phyloP scores from a whole-genome alignment of 2,797 vertebrate species.

The Atherinosoma microstoma region DNA sequence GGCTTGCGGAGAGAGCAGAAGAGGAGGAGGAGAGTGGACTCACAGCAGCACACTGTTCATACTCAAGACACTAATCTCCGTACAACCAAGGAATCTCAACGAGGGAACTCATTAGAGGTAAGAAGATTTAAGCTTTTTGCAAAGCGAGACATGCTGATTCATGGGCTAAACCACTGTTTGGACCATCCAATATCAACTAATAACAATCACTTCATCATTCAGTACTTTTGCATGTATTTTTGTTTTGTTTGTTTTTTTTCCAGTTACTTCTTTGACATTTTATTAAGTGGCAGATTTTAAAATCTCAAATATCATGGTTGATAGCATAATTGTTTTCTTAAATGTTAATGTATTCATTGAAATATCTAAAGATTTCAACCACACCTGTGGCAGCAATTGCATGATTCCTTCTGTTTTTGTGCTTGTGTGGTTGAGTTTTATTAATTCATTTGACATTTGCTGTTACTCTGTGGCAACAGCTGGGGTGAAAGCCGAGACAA shows the following conservation, averaged over 20 bases:
- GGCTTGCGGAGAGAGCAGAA: constrained; percentile 49
- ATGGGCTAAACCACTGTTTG: background rate
- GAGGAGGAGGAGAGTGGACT: constrained; percentile 47
- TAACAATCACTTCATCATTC: background rate
- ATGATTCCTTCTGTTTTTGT: too few relatives aligned
- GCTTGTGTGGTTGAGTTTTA: too few relatives aligned
- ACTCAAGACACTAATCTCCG: constrained; percentile 33
- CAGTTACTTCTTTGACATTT: background rate
- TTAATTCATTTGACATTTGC: background rate
- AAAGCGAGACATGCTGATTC: constrained; percentile 5
- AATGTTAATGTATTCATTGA: background rate
- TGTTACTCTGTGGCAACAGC: background rate
- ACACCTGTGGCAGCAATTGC: background rate
- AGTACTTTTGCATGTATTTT: background rate
- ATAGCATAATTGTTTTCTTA: background rate
- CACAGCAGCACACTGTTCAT: constrained; percentile 45
- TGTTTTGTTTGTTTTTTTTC: background rate
- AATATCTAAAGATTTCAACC: background rate
- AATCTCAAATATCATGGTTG: background rate
- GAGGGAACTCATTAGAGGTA: constrained; percentile 49
- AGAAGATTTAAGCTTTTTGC: constrained; percentile 37
- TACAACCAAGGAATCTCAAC: constrained; percentile 24
- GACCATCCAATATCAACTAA: background rate
- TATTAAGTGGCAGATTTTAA: background rate
- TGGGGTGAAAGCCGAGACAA: background rate